phyloP scores from a whole-genome alignment of 2,888 invertebrate genomes.

The Altica lythri region DNA sequence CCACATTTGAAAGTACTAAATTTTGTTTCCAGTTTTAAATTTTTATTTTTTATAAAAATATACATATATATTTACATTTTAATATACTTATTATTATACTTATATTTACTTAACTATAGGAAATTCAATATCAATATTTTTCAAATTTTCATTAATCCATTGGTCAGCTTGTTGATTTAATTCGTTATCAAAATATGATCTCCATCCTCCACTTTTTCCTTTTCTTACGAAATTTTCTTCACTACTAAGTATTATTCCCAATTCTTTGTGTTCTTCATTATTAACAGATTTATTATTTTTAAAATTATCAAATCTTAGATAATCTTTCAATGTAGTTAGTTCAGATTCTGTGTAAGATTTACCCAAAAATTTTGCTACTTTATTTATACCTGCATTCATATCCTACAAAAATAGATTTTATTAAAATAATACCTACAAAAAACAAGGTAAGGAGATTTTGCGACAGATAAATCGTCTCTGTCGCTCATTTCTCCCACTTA shows the following conservation, averaged over 20 bases:
- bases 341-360: constrained; percentile 64
- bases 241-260: constrained; percentile 64
- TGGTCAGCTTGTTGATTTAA: constrained; percentile 68
- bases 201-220: constrained; percentile 73
- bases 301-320: constrained; percentile 82
- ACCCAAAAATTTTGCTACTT: constrained; percentile 66
- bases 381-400: constrained; percentile 62
- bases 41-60: too few species aligned
- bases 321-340: constrained; percentile 66
- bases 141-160: constrained; percentile 71
- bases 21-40: too few species aligned
- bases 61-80: too few species aligned
- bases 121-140: constrained; percentile 33
- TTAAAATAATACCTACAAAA: constrained; percentile 3
- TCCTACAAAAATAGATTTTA: constrained; percentile 59
- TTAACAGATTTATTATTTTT: constrained; percentile 81
- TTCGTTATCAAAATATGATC: constrained; percentile 70
- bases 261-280: constrained; percentile 64
- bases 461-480: background rate
- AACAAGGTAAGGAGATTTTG: background rate
- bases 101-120: constrained; percentile 2
- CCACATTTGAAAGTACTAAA: too few species aligned
- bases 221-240: constrained; percentile 71
- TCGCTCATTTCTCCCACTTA: background rate
- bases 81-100: too few species aligned